These are phyloP conservation scores for Hestina assimilis DNA, from an alignment of 1,140 invertebrate species.

Conservation along the genomic window DNA sequence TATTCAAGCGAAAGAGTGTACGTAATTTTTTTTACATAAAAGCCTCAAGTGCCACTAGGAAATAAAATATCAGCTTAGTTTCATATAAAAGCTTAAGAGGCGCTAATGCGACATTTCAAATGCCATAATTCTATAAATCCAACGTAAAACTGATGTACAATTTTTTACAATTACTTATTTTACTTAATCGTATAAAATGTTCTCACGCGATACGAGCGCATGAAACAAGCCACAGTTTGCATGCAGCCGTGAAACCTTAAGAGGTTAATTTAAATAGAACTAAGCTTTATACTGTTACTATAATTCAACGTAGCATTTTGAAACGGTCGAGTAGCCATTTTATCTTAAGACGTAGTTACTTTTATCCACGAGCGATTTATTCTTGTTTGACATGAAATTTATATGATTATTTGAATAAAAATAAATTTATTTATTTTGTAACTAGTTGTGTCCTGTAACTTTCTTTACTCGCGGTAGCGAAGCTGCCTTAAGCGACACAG, in stretches of 20 bases:
- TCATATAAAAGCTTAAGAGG: not conserved
- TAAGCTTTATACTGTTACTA: conserved; percentile 19
- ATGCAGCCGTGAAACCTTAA: conserved; percentile 21
- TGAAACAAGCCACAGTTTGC: conserved; percentile 6
- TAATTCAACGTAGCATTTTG: not conserved
- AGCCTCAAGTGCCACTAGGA: no score
- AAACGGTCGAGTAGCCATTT: not conserved
- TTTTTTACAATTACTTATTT: conserved; percentile 20
- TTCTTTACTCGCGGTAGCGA: no score
- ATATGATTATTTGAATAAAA: not conserved
- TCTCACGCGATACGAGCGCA: conserved; percentile 26
- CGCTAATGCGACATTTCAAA: not conserved
- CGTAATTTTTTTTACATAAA: no score
- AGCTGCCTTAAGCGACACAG: no score
- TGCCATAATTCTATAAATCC: conserved; percentile 7
- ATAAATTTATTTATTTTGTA: not conserved
- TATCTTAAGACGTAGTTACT: not conserved
- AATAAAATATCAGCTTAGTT: no score
- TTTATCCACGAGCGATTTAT: not conserved
- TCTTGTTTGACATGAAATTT: not conserved
- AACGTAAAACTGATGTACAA: conserved; percentile 13
- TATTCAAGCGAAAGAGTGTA: no score
- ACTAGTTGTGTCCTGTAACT: no score
- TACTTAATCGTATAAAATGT: conserved; percentile 24
- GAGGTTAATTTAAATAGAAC: conserved; percentile 22